Evolutionary conservation across 2,797 vertebrate genomes (phyloP).

Genomic region (Lithobates pipiens): DNA sequence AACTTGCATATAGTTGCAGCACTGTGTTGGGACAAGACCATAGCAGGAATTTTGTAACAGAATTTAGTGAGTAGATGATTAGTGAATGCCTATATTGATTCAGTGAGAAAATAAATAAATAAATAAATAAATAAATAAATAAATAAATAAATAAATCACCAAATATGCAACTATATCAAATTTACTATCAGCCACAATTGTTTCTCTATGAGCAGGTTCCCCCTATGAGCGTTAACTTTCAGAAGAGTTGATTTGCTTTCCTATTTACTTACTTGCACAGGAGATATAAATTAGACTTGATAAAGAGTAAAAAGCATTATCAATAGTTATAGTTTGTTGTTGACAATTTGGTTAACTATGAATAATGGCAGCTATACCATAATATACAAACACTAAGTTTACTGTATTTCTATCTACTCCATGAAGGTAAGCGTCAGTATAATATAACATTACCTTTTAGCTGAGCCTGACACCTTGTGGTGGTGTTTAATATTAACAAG

Average conservation of each 20-base stretch:
- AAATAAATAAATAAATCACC: too few species aligned
- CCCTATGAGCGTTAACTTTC: background rate
- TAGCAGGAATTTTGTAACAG: too few species aligned
- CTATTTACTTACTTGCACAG: background rate
- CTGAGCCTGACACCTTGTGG: slow-evolving; percentile 26
- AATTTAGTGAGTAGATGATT: too few species aligned
- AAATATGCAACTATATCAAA: background rate
- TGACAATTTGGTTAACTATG: background rate
- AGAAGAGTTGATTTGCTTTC: background rate
- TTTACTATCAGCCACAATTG: background rate
- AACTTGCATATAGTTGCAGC: too few species aligned
- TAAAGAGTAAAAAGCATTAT: background rate
- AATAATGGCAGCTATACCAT: background rate
- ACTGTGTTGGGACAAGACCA: too few species aligned
- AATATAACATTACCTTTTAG: background rate
- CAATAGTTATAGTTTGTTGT: background rate
- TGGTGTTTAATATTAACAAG: background rate
- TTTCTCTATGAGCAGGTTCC: background rate
- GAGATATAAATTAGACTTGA: background rate
- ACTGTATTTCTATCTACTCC: background rate
- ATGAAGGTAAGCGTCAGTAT: background rate
- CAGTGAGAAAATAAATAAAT: too few species aligned
- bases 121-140: too few species aligned
- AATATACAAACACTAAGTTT: background rate
- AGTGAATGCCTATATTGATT: too few species aligned